These are phyloP conservation scores for Scaptomyza caliginosa DNA, from an alignment of 2,888 invertebrate genomes.

Conservation along the genomic window DNA sequence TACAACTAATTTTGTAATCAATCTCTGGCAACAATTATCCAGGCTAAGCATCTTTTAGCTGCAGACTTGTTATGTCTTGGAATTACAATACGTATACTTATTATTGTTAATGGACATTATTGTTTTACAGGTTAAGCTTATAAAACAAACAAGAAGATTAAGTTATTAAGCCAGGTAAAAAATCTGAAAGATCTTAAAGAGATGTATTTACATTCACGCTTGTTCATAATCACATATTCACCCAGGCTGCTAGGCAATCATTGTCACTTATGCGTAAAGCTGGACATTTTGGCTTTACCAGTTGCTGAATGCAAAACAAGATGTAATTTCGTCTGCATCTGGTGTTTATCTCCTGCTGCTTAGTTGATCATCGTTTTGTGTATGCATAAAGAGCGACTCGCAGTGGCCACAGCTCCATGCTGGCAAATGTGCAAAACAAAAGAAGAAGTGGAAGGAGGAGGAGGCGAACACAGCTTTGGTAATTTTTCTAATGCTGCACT, in stretches of 20 bases:
- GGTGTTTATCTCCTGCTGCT: constrained; percentile 8
- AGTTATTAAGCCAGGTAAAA: no score
- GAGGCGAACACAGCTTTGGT: constrained; percentile 49
- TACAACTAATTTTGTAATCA: background rate
- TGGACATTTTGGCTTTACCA: background rate
- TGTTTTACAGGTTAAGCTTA: background rate
- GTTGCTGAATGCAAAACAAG: constrained; percentile 1
- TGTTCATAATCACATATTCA: background rate
- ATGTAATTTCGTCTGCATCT: constrained; percentile 5
- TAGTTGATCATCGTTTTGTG: constrained; percentile 12
- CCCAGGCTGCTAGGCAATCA: background rate
- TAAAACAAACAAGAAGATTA: no score
- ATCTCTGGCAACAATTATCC: background rate
- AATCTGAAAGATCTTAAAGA: no score
- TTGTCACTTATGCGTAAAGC: background rate
- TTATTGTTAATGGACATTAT: background rate
- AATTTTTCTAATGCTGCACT: constrained; percentile 73
- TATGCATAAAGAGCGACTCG: constrained; percentile 25
- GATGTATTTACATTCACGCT: background rate
- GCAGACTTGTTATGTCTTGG: background rate
- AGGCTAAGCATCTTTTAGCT: background rate
- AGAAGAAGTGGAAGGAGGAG: background rate
- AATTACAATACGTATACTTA: background rate
- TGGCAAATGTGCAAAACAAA: constrained; percentile 28
- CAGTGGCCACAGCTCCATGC: constrained; percentile 38